Percentiles rank a stretch among this genome's conserved stretches.
These are phyloP conservation scores for Seriola rivoliana DNA, from an alignment of 2,113 vertebrate genomes.

Conservation along the genomic window DNA sequence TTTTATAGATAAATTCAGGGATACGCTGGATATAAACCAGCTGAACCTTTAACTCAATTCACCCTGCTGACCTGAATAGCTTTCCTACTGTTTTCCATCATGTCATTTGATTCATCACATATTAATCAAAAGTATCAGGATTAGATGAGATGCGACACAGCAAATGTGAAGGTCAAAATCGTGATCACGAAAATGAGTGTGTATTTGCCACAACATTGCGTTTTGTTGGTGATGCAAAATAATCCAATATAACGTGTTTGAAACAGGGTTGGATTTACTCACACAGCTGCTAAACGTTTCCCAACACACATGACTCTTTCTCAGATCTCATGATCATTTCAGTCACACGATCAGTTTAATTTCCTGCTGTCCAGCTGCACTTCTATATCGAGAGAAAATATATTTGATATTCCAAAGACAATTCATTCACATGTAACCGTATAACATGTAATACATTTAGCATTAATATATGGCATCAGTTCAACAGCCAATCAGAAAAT, in stretches of 20 bases:
- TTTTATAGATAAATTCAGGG: conserved; percentile 7
- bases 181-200: too few species aligned
- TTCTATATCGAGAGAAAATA: conserved; percentile 3
- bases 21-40: neutral
- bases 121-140: neutral
- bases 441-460: neutral
- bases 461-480: conserved; percentile 1
- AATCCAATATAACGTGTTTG: neutral
- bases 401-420: neutral
- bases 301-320: neutral
- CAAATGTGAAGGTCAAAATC: too few species aligned
- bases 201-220: neutral
- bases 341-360: neutral
- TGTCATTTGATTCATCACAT: neutral
- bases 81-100: neutral
- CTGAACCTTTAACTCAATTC: neutral
- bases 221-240: neutral
- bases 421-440: neutral
- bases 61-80: neutral
- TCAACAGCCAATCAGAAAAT: conserved; percentile 6
- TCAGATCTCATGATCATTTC: neutral
- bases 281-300: neutral
- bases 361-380: neutral
- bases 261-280: neutral
- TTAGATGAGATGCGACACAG: neutral